Evolutionary conservation across 2,113 vertebrate species (phyloP), one percentile per base, ranked within the genome.

Genomic region (Dicerorhinus sumatrensis): DNA sequence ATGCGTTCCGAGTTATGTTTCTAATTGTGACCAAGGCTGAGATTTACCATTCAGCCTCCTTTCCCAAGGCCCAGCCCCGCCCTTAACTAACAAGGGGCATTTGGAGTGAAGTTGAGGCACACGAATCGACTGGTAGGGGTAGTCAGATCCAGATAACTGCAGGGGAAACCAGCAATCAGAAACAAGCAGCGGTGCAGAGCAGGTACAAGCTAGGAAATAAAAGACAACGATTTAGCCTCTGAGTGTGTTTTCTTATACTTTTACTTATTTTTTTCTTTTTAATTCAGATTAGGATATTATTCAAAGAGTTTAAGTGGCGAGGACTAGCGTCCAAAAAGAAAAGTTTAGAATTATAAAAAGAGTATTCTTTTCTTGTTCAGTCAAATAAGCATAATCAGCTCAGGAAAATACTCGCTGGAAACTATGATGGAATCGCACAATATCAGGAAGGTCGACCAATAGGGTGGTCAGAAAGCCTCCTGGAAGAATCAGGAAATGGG

Each of bases 281-380:
- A 36, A 86, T 95, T 96, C 72, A 94, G 80, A 85, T 87, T 77
- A 36, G 20, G 46, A 10, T 84, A 72, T 95, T 65, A 36, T 81
- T 73, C 48, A 46, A 69, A 79, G 6, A 10, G 9, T 12, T 36
- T 89, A 54, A 87, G 60, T 8, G 20, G 21, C 16, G 46, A 91
- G 14, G 16, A 83, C 16, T 51, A 25, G 21, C 16, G 95, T 95
- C 62, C n/a, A 25, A 33, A 88, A 96, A 23, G 58, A 81, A 67
- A 96, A 76, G 21, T 87, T 88, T 54, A 94, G 80, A 89, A 13
- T 69, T 75, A 76, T 69, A 70, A 72, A 79, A 79, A 73, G 16
- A 77, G 42, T 20, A 36, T 42, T 82, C 9, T 85, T 95, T 93
- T 83, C 67, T 25, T 94, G n/a, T 54, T 94, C 62, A 36, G 23